These are phyloP conservation scores for Torymus aiolomorphi DNA, from an alignment of 2,888 invertebrate species.

Conservation along the genomic window DNA sequence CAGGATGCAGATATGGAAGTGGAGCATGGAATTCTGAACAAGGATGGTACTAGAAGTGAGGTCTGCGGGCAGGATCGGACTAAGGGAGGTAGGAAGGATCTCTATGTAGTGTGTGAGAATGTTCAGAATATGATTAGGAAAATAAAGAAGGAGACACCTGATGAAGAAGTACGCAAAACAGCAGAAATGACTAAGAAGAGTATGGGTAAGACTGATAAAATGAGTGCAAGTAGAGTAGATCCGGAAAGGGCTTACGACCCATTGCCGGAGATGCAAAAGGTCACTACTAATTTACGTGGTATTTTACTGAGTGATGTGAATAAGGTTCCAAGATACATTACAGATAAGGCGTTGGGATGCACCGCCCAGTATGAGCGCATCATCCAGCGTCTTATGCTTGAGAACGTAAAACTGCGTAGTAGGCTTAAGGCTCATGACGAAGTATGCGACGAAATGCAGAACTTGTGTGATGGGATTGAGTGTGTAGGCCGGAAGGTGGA, in stretches of 20 bases:
- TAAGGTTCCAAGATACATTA: background rate
- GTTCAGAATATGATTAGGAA: background rate
- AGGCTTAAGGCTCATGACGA: too few relatives aligned
- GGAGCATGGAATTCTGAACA: too few relatives aligned
- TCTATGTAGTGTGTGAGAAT: background rate
- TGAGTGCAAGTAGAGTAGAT: too few relatives aligned
- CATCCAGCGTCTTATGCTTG: too few relatives aligned
- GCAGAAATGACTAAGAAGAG: too few relatives aligned
- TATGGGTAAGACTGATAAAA: background rate
- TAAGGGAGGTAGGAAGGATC: background rate
- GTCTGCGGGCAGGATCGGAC: background rate
- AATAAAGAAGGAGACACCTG: background rate
- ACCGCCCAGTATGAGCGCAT: background rate
- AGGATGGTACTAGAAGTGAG: too few relatives aligned
- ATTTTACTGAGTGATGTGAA: background rate
- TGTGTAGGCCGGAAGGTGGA: too few relatives aligned
- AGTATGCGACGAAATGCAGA: too few relatives aligned
- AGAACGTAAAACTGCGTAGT: too few relatives aligned
- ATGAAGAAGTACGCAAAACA: background rate
- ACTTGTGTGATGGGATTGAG: too few relatives aligned
- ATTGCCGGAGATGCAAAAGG: background rate
- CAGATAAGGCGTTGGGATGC: background rate
- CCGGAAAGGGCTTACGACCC: background rate
- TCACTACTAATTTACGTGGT: background rate
- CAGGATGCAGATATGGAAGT: too few relatives aligned